Percentiles rank a stretch among this genome's conserved stretches.
Evolutionary conservation across 64 coral and sea anemone genomes (phyloP).

Genomic region (Montipora efflorescens): DNA sequence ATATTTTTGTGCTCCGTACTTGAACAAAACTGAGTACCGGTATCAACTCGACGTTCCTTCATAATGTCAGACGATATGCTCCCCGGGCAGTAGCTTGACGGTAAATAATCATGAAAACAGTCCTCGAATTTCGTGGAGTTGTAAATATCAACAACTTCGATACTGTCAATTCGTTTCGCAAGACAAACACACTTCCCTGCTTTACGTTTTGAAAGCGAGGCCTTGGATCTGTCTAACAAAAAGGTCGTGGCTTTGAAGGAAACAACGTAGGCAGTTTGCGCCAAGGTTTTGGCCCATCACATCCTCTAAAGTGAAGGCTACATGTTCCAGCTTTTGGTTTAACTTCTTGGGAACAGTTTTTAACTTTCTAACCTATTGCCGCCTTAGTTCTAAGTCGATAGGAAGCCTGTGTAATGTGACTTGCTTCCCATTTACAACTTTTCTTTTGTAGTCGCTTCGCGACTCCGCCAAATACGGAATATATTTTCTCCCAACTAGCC

Average conservation of each 20-base stretch:
- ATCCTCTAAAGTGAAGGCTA: slow-evolving; percentile 43
- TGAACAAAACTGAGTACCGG: slow-evolving; percentile 28
- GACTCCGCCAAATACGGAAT: too few species aligned
- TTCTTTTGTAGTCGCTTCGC: too few species aligned
- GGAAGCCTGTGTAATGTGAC: too few species aligned
- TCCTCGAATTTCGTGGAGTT: background rate
- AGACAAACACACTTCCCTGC: background rate
- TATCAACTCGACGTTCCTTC: background rate
- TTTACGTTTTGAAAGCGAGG: background rate
- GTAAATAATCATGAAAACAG: slow-evolving; percentile 33
- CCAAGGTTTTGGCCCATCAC: slow-evolving; percentile 21
- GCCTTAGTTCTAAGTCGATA: too few species aligned
- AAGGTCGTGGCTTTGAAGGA: slow-evolving; percentile 1
- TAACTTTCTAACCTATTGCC: too few species aligned
- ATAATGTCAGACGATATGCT: slow-evolving; percentile 2
- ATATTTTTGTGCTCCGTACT: background rate
- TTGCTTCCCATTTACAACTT: too few species aligned
- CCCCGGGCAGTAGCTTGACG: background rate
- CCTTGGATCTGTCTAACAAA: background rate
- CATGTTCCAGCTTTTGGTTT: background rate
- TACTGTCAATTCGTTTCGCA: background rate
- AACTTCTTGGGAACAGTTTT: too few species aligned
- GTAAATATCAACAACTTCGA: too few species aligned
- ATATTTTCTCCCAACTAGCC: too few species aligned
- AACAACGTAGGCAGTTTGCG: background rate